Evolutionary conservation across 2,113 vertebrate species (phyloP), one percentile per base, ranked within the genome.

Genomic region (Pseudorectes ferrugineus): DNA sequence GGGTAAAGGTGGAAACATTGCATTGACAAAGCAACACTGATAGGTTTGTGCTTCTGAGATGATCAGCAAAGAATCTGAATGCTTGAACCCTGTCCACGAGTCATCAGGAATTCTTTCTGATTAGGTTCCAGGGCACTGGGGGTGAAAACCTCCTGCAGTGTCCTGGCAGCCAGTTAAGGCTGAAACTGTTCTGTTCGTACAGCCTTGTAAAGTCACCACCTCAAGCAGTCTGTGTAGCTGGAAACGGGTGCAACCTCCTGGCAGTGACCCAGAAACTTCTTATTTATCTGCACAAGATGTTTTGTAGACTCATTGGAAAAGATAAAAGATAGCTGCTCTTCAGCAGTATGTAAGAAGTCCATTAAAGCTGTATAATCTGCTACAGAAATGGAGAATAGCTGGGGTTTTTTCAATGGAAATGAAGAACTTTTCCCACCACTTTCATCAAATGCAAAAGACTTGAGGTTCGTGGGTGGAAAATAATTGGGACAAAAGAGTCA

Each of bases 151-250:
- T 73, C 88, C 92, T 28, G 55, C 40, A 49, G 71, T 14, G 33
- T 63, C 46, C 79, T 94, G 92, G 92, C 86, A 92, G 89, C 19
- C 76, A 68, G 25, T 31, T 33, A 63, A 63, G 40, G 36, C 72
- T 88, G 61, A 59, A 54, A 65, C 51, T 57, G 55, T 57, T 80
- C 51, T 85, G 58, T 45, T 93, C 82, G 51, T 91, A 74, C 61
- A 96, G 79, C 68, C 83, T 77, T 74, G 79, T 89, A 86, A 96
- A 91, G 68, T 92, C 88, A 84, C 51, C 65, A 88, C 72, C 59
- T 82, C 63, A 35, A 75, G 74, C 62, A 90, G 52, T 14, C 61
- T 67, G 40, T 57, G 72, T 58, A 73, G 75, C 20, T 92, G 94
- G 85, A 90, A 95, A 83, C 0, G 26, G 74, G 88, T 85, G 71